Evolutionary conservation across 2,797 vertebrate species (phyloP).

Genomic region (Alectoris magna): DNA sequence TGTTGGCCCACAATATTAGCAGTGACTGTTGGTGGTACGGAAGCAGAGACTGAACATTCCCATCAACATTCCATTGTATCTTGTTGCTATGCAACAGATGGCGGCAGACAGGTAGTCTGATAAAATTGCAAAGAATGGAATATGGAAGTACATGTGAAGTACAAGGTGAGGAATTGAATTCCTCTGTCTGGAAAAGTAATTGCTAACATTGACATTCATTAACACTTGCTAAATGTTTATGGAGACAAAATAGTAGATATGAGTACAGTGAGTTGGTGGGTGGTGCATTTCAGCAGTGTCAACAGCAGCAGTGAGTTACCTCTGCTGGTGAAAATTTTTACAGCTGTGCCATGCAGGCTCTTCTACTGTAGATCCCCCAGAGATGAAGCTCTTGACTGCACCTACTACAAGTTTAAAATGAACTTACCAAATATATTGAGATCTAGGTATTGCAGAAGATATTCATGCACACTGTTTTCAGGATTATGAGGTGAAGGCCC

Average conservation of each 20-base stretch:
- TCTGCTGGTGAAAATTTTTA: too few relatives aligned
- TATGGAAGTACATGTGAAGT: background rate
- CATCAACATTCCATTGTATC: background rate
- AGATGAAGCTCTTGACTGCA: background rate
- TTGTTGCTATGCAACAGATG: background rate
- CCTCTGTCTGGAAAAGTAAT: too few relatives aligned
- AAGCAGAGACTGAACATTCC: background rate
- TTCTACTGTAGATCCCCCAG: background rate
- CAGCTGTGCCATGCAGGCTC: too few relatives aligned
- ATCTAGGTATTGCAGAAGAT: background rate
- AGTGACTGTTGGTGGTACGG: background rate
- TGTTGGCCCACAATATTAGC: background rate
- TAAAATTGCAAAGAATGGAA: background rate
- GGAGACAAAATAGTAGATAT: background rate
- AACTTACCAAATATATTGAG: background rate
- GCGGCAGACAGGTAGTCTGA: background rate
- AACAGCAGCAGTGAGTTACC: too few relatives aligned
- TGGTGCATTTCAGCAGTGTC: background rate
- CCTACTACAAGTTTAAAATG: background rate
- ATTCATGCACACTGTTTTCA: background rate
- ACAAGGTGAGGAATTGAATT: background rate
- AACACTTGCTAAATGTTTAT: background rate
- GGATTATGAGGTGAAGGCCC: background rate
- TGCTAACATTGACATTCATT: background rate
- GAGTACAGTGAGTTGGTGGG: background rate